A percentile compares a stretch with the other conserved stretches of the same genome.
These are phyloP conservation scores for Melanocharis versteri DNA, from an alignment of 2,113 vertebrate species.

Conservation along the genomic window DNA sequence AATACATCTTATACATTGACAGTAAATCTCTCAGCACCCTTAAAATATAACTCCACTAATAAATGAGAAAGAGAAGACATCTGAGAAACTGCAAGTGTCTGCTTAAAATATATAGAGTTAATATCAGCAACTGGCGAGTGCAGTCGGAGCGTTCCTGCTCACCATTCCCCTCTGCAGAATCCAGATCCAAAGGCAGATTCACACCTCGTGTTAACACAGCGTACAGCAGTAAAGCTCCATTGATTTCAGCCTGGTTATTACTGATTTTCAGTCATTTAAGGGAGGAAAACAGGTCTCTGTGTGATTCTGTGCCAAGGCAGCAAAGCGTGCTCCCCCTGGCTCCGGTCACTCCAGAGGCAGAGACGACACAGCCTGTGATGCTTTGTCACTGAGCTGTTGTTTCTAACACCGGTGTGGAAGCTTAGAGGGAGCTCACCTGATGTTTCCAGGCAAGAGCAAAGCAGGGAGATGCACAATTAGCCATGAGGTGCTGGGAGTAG, in stretches of 20 bases:
- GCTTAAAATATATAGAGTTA: conserved; percentile 58
- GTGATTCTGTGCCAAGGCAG: not conserved
- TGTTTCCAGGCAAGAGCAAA: not conserved
- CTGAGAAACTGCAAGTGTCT: conserved; percentile 65
- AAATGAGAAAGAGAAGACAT: conserved; percentile 59
- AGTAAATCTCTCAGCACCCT: conserved; percentile 70
- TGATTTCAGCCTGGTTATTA: conserved; percentile 17
- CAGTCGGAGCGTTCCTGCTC: conserved; percentile 24
- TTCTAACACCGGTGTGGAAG: not conserved
- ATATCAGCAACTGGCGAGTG: conserved; percentile 49
- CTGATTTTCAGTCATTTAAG: conserved; percentile 8
- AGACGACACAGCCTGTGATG: not conserved
- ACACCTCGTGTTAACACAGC: not conserved
- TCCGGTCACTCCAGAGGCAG: not conserved
- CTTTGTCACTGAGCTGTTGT: not conserved
- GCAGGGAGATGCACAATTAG: not conserved
- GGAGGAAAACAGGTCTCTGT: not conserved
- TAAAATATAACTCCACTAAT: conserved; percentile 67
- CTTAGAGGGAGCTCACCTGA: not conserved
- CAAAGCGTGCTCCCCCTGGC: not conserved
- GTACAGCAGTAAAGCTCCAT: not conserved
- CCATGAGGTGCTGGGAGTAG: not conserved
- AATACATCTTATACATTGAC: conserved; percentile 58
- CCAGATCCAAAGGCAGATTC: not conserved
- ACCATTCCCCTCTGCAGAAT: not conserved